These are phyloP conservation scores for Penaeus chinensis DNA, from an alignment of 1,140 invertebrate genomes.

Conservation along the genomic window DNA sequence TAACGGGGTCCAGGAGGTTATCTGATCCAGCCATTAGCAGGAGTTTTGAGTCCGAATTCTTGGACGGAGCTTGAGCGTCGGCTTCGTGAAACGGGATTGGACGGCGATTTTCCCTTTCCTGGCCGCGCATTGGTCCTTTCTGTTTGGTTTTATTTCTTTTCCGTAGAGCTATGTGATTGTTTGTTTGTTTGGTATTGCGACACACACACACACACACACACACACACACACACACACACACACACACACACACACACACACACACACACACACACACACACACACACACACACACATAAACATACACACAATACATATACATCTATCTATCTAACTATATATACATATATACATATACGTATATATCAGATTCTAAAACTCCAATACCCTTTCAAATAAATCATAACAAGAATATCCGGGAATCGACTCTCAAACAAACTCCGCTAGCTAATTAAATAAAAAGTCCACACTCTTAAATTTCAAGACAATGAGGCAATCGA, in stretches of 20 bases:
- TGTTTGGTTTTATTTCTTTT: background rate
- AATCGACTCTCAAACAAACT: too few relatives aligned
- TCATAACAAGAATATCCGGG: background rate
- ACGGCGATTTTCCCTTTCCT: slow-evolving; percentile 17
- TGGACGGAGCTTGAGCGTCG: background rate
- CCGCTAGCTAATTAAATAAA: too few relatives aligned
- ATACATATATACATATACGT: slow-evolving; percentile 8
- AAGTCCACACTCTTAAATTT: too few relatives aligned
- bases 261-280: background rate
- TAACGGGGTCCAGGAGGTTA: slow-evolving; percentile 35
- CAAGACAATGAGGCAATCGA: background rate
- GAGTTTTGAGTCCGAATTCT: slow-evolving; percentile 36
- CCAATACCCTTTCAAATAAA: background rate
- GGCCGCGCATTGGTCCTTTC: slow-evolving; percentile 26
- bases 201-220: too few relatives aligned
- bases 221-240: too few relatives aligned
- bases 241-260: too few relatives aligned
- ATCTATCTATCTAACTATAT: background rate
- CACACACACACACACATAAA: background rate
- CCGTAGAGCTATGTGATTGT: too few relatives aligned
- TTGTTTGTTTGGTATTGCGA: too few relatives aligned
- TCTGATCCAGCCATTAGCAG: slow-evolving; percentile 45
- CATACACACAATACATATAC: background rate
- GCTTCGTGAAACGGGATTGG: background rate
- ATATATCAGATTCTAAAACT: background rate